Conservation (phyloP, 2,888 invertebrate species). For the Microchrysa polita region DNA sequence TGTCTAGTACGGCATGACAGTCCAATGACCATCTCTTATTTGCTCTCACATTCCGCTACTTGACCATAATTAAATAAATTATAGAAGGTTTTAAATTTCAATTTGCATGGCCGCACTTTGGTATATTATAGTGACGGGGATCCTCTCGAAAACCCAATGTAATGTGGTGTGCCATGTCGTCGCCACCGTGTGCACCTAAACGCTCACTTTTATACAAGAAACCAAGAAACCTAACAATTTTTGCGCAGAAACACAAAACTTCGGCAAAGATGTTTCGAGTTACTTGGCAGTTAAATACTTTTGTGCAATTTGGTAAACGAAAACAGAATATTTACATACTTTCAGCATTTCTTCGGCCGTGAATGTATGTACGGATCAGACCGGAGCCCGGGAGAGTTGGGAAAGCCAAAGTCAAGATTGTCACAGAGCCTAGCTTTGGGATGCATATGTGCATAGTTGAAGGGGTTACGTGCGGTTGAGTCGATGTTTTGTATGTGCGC, state of each 20-base stretch:
- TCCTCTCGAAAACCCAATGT: neutral
- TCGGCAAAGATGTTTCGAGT: slow-evolving; percentile 30
- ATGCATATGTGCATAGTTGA: neutral
- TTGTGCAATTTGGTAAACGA: slow-evolving; percentile 46
- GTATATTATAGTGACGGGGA: no score
- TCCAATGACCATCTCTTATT: slow-evolving; percentile 1
- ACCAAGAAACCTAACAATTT: neutral
- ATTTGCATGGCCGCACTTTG: slow-evolving; percentile 39
- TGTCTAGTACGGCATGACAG: slow-evolving; percentile 31
- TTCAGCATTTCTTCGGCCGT: slow-evolving; percentile 45
- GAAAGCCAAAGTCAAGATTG: slow-evolving; percentile 23
- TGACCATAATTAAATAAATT: slow-evolving; percentile 41
- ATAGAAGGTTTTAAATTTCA: slow-evolving; percentile 44
- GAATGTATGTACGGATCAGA: slow-evolving; percentile 9
- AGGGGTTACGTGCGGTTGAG: slow-evolving; percentile 11
- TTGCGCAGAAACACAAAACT: slow-evolving; percentile 28
- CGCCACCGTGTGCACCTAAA: neutral
- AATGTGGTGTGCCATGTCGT: neutral
- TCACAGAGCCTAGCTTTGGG: neutral
- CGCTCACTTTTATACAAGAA: neutral
- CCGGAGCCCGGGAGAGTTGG: slow-evolving; percentile 4
- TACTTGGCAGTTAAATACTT: slow-evolving; percentile 39
- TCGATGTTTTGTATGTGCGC: slow-evolving; percentile 17
- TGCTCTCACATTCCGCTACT: slow-evolving; percentile 36
- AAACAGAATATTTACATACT: slow-evolving; percentile 47